Evolutionary conservation across 2,797 vertebrate genomes (phyloP).

Genomic region (Rhynchotus rufescens): DNA sequence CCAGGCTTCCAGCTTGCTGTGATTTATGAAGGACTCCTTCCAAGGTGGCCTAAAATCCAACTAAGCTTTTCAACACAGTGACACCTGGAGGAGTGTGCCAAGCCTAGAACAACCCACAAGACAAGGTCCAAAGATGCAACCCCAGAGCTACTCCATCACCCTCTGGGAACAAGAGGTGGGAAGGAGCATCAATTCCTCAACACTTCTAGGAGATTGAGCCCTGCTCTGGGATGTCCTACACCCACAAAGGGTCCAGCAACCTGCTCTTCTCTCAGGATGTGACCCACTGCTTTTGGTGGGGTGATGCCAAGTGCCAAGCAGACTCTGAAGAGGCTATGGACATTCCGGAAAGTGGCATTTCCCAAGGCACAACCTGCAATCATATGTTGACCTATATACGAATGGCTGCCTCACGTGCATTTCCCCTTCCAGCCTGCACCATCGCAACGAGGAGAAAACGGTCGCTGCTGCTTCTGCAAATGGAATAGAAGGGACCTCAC

Average conservation of each 20-base stretch:
- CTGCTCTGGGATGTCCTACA: background rate
- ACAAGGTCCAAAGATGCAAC: background rate
- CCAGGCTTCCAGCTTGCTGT: background rate
- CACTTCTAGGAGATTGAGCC: background rate
- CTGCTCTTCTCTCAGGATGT: background rate
- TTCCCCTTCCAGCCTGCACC: fast-evolving
- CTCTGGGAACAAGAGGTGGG: background rate
- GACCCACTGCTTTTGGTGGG: fast-evolving
- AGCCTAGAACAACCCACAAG: fast-evolving
- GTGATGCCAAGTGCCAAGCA: background rate
- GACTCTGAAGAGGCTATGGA: background rate
- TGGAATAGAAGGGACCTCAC: background rate
- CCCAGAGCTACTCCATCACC: background rate
- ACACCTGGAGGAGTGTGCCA: fast-evolving
- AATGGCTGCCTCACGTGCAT: background rate
- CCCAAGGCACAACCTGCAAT: background rate
- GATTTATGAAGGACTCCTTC: background rate
- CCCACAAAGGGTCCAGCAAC: background rate
- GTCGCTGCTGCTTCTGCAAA: fast-evolving
- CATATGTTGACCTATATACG: background rate
- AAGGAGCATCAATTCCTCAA: background rate
- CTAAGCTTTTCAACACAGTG: background rate
- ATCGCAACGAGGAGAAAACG: fast-evolving
- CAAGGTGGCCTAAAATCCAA: background rate
- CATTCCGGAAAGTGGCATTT: fast-evolving